Base-by-base conservation (phyloP, 2,797 vertebrate species). In the Helicolenus hilgendorfi region DNA sequence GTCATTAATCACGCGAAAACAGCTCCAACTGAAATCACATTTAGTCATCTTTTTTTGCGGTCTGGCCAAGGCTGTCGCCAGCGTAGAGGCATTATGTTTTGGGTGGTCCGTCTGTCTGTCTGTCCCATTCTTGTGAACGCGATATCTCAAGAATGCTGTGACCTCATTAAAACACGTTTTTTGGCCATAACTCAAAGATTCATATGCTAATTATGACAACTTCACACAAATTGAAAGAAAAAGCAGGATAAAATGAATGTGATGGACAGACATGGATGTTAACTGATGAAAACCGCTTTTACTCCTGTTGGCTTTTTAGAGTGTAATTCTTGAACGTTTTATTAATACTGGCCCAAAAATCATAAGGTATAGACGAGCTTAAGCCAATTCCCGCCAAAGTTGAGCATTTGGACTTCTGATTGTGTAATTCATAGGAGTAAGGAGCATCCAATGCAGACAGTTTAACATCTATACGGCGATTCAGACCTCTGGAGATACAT, bases 401-500 rank as follows among this genome's bases (percentile, higher is more conserved):
- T 18, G 15, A 73, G 27, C 59, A 71, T 77, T 75, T 72, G n/a
- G 18, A 82, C 22, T 58, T 63, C 31, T 22, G 72, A 0, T 80
- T 62, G 15, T 63, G 53, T 79, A 35, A 76, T 72, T 81, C 58
- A 77, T 53, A n/a, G 2, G 7, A 29, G 26, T 38, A 35, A 41
- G 38, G 15, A 26, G 33, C 68, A 71, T 72, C 73, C 45, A 82
- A 70, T 4, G 13, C 24, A 20, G 58, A 67, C 72, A 64, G 13
- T 64, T 73, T 75, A 73, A 70, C 59, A 70, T 87, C 26, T 71
- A 22, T 36, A n/a, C 11, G 72, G 35, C 33, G 4, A 53, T 45
- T 5, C 69, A 68, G 58, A 79, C 62, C 72, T 81, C 81, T 77
- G 81, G 65, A 83, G 85, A 89, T 88, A 35, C 72, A 89, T 89